Evolutionary conservation across 2,113 vertebrate species (phyloP).

Genomic region (Saguinus imperator): DNA sequence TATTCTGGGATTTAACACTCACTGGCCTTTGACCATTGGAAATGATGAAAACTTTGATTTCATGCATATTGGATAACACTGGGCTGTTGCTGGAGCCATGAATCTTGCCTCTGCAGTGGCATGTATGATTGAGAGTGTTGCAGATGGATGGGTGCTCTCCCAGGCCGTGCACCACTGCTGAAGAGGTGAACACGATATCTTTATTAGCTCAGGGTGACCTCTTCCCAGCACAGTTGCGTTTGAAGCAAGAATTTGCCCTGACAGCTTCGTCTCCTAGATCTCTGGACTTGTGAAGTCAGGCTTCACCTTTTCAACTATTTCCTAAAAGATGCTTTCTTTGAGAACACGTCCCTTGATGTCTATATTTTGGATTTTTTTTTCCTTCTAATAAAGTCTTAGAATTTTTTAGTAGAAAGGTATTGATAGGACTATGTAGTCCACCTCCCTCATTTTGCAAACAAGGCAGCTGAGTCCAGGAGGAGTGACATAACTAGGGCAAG

Average conservation of each 20-base stretch:
- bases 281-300: not conserved
- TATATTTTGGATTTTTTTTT: not conserved
- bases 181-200: not conserved
- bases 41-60: slow-evolving; percentile 73
- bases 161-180: not conserved
- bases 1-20: slow-evolving; percentile 65
- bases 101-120: slow-evolving; percentile 22
- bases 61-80: slow-evolving; percentile 57
- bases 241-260: not conserved
- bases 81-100: not conserved
- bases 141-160: slow-evolving; percentile 8
- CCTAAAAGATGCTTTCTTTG: slow-evolving; percentile 18
- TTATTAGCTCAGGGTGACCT: slow-evolving; percentile 61
- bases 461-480: not conserved
- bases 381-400: not conserved
- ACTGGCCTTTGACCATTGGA: slow-evolving; percentile 68
- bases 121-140: slow-evolving; percentile 5
- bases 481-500: not conserved
- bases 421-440: not conserved
- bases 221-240: not conserved
- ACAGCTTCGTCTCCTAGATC: not conserved
- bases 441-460: not conserved
- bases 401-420: not conserved
- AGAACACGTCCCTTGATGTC: not conserved
- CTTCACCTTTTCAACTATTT: not conserved